Conservation (phyloP, 2,113 vertebrate species). For the Aix galericulata region DNA sequence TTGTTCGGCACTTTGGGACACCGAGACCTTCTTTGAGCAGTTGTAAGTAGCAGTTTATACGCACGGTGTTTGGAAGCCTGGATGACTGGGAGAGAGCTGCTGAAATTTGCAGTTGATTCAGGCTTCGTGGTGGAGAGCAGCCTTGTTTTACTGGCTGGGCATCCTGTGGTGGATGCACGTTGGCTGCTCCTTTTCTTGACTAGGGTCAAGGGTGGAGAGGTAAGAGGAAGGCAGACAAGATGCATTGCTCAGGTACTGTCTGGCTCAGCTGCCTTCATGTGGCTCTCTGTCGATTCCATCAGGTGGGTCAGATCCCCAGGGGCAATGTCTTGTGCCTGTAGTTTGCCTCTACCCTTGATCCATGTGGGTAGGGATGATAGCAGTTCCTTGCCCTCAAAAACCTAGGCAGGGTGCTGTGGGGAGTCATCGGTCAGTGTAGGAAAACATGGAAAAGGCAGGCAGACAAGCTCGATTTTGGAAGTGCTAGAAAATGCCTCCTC, state of each 20-base stretch:
- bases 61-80: not conserved
- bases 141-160: not conserved
- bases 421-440: accelerated
- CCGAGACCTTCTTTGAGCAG: not conserved
- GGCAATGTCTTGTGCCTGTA: no score
- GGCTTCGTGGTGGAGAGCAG: not conserved
- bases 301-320: not conserved
- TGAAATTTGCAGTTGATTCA: not conserved
- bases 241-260: not conserved
- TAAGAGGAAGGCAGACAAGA: not conserved
- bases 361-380: not conserved
- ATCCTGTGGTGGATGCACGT: accelerated
- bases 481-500: not conserved
- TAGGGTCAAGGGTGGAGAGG: not conserved
- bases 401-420: not conserved
- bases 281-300: not conserved
- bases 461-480: not conserved
- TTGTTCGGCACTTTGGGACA: not conserved
- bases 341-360: not conserved
- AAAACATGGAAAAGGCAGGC: not conserved
- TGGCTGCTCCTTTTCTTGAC: not conserved
- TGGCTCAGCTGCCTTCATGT: not conserved
- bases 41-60: not conserved
- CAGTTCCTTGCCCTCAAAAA: not conserved
- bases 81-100: not conserved